Base-by-base conservation (phyloP, 2,888 invertebrate genomes). In the Perizoma flavofasciatum region DNA sequence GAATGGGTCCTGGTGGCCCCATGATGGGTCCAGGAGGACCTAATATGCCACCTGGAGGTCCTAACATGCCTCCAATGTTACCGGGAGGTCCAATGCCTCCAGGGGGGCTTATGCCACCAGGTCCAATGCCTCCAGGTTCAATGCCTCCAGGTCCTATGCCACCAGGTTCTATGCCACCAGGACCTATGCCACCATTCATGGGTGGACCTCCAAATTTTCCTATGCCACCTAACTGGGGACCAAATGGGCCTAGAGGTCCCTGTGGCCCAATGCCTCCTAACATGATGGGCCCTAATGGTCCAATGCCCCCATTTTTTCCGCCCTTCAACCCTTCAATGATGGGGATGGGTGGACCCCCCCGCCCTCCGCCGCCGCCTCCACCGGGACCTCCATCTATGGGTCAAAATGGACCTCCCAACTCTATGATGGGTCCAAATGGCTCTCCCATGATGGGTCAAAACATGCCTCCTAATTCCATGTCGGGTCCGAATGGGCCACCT, bases 211-310 rank as follows among this genome's bases (percentile, higher is more conserved):
- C 86, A 4, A 88, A 88, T 66, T 88, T 81, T 48, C 78, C 79
- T 4, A 87, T 88, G 86, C 89, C 89, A 3, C 88, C 89, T 0
- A 86, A 85, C 68, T 88, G 87, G 83, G 88, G 89, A 2, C 89
- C 89, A 2, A 86, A 85, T 67, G 86, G 88, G 0, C 88, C 83
- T 0, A 77, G 79, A 62, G 78, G 80, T 5, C 79, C 77, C 5
- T 74, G 78, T 65, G 78, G 77, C n/a, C 72, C 76, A 5, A 76
- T 80, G 74, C 83, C 80, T 32, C 79, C 84, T 8, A 81, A 81
- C 49, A 79, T 81, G 81, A 78, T 78, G 56, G 81, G 81, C 0
- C 81, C 81, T 4, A 81, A 80, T 70, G 80, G 79, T 37, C 80
- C 82, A 5, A 81, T 83, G 81, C 81, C 79, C 5, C 81, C 82